Conservation (phyloP, 2,888 invertebrate genomes). For the Macroteleia sp. region DNA sequence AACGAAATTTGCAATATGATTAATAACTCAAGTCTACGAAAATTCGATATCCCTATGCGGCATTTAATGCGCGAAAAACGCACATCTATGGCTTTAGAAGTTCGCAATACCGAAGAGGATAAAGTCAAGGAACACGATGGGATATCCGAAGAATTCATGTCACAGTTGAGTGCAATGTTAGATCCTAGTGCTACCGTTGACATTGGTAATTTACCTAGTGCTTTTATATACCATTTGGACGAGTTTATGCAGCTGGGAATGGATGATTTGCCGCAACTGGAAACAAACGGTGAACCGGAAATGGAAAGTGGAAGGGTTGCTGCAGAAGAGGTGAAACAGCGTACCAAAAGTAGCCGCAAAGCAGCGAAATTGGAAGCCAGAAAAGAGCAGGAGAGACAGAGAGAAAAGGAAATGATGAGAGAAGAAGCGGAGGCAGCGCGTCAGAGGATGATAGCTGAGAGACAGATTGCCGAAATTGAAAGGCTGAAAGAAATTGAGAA, state of each 20-base stretch:
- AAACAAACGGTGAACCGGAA: slow-evolving; percentile 34
- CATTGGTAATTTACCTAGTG: slow-evolving; percentile 86
- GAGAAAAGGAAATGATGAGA: neutral
- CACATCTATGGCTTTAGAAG: slow-evolving; percentile 74
- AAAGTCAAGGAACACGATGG: slow-evolving; percentile 76
- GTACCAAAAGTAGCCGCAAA: slow-evolving; percentile 24
- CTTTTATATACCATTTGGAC: slow-evolving; percentile 86
- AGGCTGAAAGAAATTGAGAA: slow-evolving; percentile 3
- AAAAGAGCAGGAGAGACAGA: slow-evolving; percentile 24
- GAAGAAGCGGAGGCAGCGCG: neutral
- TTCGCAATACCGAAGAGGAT: slow-evolving; percentile 79
- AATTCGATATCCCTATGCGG: slow-evolving; percentile 81
- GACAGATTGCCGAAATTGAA: slow-evolving; percentile 11
- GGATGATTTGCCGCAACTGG: slow-evolving; percentile 65
- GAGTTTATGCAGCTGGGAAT: slow-evolving; percentile 85
- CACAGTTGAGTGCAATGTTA: slow-evolving; percentile 85
- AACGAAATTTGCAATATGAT: slow-evolving; percentile 82
- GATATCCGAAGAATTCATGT: slow-evolving; percentile 78
- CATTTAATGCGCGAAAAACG: slow-evolving; percentile 79
- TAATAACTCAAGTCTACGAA: slow-evolving; percentile 79
- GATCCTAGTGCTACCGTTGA: slow-evolving; percentile 86
- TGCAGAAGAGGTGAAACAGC: slow-evolving; percentile 16
- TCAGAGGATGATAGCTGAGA: slow-evolving; percentile 3
- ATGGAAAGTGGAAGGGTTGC: neutral
- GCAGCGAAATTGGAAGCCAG: slow-evolving; percentile 36